phyloP scores from a whole-genome alignment of 2,797 vertebrate genomes.

The Salarias fasciatus region DNA sequence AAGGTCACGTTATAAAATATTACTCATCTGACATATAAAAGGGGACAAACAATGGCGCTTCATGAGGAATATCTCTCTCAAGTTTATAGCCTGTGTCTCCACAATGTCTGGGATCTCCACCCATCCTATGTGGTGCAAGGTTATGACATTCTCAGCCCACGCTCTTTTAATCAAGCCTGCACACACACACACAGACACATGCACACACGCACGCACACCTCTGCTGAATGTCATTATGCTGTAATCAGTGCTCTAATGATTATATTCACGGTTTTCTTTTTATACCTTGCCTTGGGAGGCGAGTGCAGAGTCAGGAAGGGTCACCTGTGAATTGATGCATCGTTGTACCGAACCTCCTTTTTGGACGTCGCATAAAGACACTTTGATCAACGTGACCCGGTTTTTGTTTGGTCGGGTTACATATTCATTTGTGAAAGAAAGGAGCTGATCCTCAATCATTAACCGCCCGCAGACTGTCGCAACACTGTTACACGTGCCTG shows the following conservation, averaged over 20 bases:
- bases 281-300: slow-evolving; percentile 11
- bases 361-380: slow-evolving; percentile 1
- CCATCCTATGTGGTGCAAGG: slow-evolving; percentile 66
- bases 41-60: slow-evolving; percentile 39
- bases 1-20: slow-evolving; percentile 40
- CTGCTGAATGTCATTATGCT: slow-evolving; percentile 27
- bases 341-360: neutral
- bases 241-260: slow-evolving; percentile 50
- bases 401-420: slow-evolving; percentile 24
- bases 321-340: slow-evolving; percentile 26
- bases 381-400: neutral
- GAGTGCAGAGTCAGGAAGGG: slow-evolving; percentile 16
- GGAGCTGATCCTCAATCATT: slow-evolving; percentile 59
- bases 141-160: slow-evolving; percentile 67
- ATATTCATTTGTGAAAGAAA: slow-evolving; percentile 42
- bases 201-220: slow-evolving; percentile 39
- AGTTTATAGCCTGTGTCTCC: slow-evolving; percentile 76
- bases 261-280: slow-evolving; percentile 49
- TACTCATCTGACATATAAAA: slow-evolving; percentile 51
- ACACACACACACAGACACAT: slow-evolving; percentile 29
- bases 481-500: slow-evolving; percentile 34
- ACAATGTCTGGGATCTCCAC: slow-evolving; percentile 76
- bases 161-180: slow-evolving; percentile 49
- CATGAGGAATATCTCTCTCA: slow-evolving; percentile 47
- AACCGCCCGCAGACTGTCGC: slow-evolving; percentile 51